These are phyloP conservation scores for Heliocidaris erythrogramma DNA, from an alignment of 35 echinoderm and acorn worm species.

Conservation along the genomic window DNA sequence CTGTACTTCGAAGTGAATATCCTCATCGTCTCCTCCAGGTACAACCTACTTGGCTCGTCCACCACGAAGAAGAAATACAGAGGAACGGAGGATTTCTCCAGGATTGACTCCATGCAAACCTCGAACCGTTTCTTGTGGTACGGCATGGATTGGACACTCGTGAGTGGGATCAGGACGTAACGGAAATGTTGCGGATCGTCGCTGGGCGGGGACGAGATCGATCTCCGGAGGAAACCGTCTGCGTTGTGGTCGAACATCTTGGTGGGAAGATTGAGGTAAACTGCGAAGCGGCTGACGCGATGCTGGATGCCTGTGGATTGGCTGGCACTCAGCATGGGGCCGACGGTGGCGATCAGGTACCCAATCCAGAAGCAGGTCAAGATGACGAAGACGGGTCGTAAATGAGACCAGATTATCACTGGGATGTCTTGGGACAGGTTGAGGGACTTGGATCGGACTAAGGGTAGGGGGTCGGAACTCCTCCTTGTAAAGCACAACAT, in stretches of 20 bases:
- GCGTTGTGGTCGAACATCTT: not conserved
- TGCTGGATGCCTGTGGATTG: not conserved
- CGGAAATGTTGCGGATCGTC: slow-evolving; percentile 2
- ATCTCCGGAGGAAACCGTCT: not conserved
- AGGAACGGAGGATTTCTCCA: slow-evolving; percentile 71
- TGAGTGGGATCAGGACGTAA: slow-evolving; percentile 74
- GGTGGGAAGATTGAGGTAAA: not conserved
- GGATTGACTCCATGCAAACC: slow-evolving; percentile 74
- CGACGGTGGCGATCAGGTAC: not conserved
- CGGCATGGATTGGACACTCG: slow-evolving; percentile 72
- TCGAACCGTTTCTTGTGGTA: slow-evolving; percentile 80
- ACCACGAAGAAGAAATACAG: slow-evolving; percentile 94
- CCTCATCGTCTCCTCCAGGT: slow-evolving; percentile 67
- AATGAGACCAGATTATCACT: not conserved
- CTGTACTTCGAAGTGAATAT: slow-evolving; percentile 64
- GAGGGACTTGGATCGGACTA: not conserved
- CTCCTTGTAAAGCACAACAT: not conserved
- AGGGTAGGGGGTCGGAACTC: not conserved
- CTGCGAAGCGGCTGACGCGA: not conserved
- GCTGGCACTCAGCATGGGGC: not conserved
- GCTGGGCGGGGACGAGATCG: not conserved
- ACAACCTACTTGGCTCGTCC: slow-evolving; percentile 78
- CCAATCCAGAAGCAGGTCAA: slow-evolving; percentile 26
- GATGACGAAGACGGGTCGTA: not conserved
- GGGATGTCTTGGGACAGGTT: not conserved